These are phyloP conservation scores for Clarias gariepinus DNA, from an alignment of 2,113 vertebrate genomes.

Conservation along the genomic window DNA sequence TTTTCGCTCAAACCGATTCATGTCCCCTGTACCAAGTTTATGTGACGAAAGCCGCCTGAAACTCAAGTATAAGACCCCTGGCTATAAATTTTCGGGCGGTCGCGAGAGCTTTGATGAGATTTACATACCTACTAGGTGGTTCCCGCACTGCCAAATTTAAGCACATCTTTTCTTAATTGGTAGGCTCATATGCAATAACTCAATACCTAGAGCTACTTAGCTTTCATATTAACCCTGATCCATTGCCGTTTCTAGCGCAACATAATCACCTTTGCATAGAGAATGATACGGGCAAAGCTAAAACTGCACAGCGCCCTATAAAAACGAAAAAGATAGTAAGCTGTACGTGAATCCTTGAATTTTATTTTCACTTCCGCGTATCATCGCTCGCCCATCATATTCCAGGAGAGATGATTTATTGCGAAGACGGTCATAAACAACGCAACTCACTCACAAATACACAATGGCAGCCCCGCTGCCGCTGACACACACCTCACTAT, in stretches of 20 bases:
- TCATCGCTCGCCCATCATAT: constrained; percentile 86
- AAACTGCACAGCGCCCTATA: not conserved
- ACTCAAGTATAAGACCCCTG: constrained; percentile 58
- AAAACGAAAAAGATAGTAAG: constrained; percentile 44
- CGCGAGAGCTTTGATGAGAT: constrained; percentile 75
- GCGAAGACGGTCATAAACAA: constrained; percentile 87
- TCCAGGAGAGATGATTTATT: constrained; percentile 89
- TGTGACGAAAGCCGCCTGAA: constrained; percentile 43
- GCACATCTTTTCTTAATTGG: constrained; percentile 92
- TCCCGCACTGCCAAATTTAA: constrained; percentile 83
- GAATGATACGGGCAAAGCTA: constrained; percentile 42
- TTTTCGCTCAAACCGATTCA: constrained; percentile 32
- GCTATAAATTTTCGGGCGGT: constrained; percentile 68
- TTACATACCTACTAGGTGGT: constrained; percentile 79
- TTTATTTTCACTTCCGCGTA: constrained; percentile 72
- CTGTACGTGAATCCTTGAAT: constrained; percentile 53
- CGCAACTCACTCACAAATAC: constrained; percentile 87
- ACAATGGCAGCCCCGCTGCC: constrained; percentile 85
- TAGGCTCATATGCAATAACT: constrained; percentile 87
- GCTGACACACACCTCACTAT: constrained; percentile 95
- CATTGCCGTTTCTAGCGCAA: constrained; percentile 76
- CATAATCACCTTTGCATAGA: constrained; percentile 78
- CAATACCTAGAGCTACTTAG: constrained; percentile 82
- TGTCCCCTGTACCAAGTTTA: constrained; percentile 47
- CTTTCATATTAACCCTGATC: constrained; percentile 83